Evolutionary conservation across 2,113 vertebrate genomes (phyloP).

Genomic region (Conger conger): DNA sequence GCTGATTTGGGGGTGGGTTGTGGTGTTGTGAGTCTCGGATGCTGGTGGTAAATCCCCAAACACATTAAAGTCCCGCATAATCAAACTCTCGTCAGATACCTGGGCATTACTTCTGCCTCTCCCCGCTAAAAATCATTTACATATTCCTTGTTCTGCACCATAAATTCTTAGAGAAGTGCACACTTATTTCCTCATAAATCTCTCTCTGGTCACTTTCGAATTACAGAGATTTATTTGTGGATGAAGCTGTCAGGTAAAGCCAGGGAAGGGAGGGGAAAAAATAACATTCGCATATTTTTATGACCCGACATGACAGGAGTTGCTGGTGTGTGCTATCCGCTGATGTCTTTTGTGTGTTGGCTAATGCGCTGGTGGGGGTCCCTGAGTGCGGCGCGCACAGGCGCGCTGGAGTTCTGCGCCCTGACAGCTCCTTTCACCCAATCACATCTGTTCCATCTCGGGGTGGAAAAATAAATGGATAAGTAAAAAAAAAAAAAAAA

Average conservation of each 20-base stretch:
- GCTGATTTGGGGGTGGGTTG: neutral
- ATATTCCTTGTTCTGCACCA: constrained; percentile 68
- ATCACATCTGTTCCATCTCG: constrained; percentile 91
- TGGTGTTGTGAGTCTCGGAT: neutral
- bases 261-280: constrained; percentile 26
- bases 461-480: constrained; percentile 15
- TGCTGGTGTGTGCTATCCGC: constrained; percentile 80
- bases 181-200: constrained; percentile 76
- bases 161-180: constrained; percentile 68
- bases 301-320: constrained; percentile 77
- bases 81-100: constrained; percentile 56
- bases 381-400: constrained; percentile 70
- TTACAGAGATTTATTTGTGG: constrained; percentile 88
- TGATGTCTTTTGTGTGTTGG: constrained; percentile 86
- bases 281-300: constrained; percentile 67
- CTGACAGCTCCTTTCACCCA: constrained; percentile 84
- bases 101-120: constrained; percentile 53
- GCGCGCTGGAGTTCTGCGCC: constrained; percentile 78
- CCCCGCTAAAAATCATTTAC: constrained; percentile 69
- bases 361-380: constrained; percentile 83
- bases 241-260: constrained; percentile 70
- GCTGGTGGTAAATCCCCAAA: constrained; percentile 38
- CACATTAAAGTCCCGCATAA: constrained; percentile 60
- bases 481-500: constrained; percentile 48
- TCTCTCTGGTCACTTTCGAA: constrained; percentile 81